Base-by-base conservation (phyloP, 2,113 vertebrate genomes). In the Lepisosteus oculatus region DNA sequence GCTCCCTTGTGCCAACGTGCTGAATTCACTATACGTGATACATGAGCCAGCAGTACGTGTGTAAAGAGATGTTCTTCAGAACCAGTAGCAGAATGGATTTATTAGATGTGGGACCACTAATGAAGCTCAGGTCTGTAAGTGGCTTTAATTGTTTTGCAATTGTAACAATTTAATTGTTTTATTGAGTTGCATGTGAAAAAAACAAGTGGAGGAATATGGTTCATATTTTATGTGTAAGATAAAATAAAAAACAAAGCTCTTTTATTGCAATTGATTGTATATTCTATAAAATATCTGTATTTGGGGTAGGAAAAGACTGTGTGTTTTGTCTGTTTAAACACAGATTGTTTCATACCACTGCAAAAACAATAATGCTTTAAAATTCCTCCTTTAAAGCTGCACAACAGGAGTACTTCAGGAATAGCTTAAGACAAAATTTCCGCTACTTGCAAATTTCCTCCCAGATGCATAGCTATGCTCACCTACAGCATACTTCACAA, bases 121-220 rank as follows among this genome's bases (percentile, higher is more conserved):
- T 14, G 45, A 8, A 56, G 61, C 71, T 75, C 72, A 6, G 8
- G 59, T 64, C 79, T 83, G 76, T 76, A 74, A 29, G 72, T 42
- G 43, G 80, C 79, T 80, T 81, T 72, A n/a, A 80, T 77, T 79
- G 75, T 77, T 69, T 78, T 77, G 74, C 55, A 17, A 17, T 17
- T 17, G 15, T 17, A 17, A 17, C 15, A 17, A 17, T 51, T 17
- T 17, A 17, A 17, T 51, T 51, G 5, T 51, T 51, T 51, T 51
- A 6, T 51, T 51, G 5, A 51, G 2, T 51, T 9, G 5, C 9
- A 51, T 51, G 47, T 51, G 47, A 51, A 9, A 51, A 5, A 51
- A 51, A 9, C 47, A 9, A 51, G 47, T 5, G 47, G 47, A 6
- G 5, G 47, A 51, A 51, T 51, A 51, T 51, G 47, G 47, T 51